phyloP scores from a whole-genome alignment of 1,140 invertebrate species.

The Pinna nobilis region DNA sequence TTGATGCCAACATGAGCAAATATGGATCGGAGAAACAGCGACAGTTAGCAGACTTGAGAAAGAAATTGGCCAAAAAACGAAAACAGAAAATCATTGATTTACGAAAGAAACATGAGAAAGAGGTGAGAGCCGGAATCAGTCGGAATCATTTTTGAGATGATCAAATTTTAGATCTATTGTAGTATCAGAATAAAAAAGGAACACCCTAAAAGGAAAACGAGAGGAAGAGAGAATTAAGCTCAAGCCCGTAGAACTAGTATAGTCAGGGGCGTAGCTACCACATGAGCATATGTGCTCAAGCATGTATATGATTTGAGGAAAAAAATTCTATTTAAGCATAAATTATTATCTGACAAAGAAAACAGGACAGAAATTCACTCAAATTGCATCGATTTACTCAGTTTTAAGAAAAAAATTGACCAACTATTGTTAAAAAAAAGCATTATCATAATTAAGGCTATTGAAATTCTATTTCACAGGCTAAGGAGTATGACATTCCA shows the following conservation, averaged over 20 bases:
- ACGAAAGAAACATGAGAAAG: conserved; percentile 62
- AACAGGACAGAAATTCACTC: background rate
- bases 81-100: conserved; percentile 55
- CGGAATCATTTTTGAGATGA: background rate
- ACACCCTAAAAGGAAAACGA: too few species aligned
- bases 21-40: conserved; percentile 48
- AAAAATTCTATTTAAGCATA: too few species aligned
- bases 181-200: too few species aligned
- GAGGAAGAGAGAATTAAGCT: too few species aligned
- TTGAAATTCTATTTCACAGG: conserved; percentile 48
- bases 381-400: background rate
- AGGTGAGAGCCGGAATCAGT: conserved; percentile 46
- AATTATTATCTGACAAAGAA: too few species aligned
- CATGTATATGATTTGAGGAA: too few species aligned
- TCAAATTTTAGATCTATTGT: too few species aligned
- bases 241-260: too few species aligned
- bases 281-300: too few species aligned
- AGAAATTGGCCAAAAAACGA: conserved; percentile 63
- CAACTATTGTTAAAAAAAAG: background rate
- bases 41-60: conserved; percentile 58
- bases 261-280: too few species aligned
- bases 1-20: conserved; percentile 55
- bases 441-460: background rate
- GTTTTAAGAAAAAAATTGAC: background rate
- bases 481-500: conserved; percentile 60